phyloP scores from a whole-genome alignment of 2,797 vertebrate genomes.

The Thamnophis elegans region DNA sequence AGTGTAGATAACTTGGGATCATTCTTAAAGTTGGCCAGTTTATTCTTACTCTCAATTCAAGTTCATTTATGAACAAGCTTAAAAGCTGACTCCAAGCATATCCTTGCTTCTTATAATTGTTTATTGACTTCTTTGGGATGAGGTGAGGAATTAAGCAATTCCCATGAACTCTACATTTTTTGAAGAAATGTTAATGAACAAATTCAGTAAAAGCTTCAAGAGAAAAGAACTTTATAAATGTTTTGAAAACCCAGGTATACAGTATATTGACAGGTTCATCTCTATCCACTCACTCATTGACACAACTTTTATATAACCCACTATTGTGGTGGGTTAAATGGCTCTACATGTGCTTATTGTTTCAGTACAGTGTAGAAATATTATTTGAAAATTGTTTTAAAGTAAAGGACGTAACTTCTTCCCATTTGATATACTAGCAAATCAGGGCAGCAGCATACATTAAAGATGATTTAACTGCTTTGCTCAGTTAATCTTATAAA shows the following conservation, averaged over 20 bases:
- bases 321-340: background rate
- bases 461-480: background rate
- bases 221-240: background rate
- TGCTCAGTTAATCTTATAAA: background rate
- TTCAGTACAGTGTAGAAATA: background rate
- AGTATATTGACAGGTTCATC: background rate
- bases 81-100: background rate
- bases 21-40: background rate
- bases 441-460: background rate
- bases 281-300: background rate
- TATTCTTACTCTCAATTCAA: background rate
- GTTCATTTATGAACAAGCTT: background rate
- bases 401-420: background rate
- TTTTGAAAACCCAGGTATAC: background rate
- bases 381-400: background rate
- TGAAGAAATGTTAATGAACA: background rate
- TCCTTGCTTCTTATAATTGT: background rate
- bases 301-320: background rate
- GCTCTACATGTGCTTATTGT: background rate
- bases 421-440: background rate
- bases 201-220: background rate
- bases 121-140: background rate
- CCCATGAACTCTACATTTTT: background rate
- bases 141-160: background rate
- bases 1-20: background rate